Percentiles rank a stretch among this genome's conserved stretches.
These are phyloP conservation scores for Spondyliosoma cantharus DNA, from an alignment of 2,797 vertebrate species.

Conservation along the genomic window DNA sequence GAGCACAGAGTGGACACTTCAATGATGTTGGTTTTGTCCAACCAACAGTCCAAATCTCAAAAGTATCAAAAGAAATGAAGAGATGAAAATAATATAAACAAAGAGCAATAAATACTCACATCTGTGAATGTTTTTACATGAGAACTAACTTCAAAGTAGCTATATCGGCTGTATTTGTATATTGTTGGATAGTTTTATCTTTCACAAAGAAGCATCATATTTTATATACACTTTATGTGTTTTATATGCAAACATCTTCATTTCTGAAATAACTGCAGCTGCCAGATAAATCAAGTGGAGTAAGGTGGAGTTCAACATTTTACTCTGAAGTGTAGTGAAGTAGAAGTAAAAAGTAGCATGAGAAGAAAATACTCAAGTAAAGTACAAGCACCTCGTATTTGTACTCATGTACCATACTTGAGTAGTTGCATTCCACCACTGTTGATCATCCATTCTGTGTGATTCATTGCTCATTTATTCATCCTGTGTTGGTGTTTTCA, in stretches of 20 bases:
- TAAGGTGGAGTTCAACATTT: not conserved
- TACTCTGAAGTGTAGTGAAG: not conserved
- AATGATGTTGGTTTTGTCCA: no score
- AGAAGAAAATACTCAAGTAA: no score
- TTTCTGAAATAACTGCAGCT: no score
- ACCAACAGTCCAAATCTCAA: no score
- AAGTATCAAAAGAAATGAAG: no score
- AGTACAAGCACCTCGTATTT: not conserved
- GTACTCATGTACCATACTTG: not conserved
- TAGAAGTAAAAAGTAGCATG: not conserved
- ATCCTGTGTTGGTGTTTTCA: not conserved
- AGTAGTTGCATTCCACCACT: not conserved
- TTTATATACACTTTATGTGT: not conserved
- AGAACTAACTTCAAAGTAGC: not conserved
- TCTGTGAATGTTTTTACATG: not conserved
- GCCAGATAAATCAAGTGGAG: not conserved
- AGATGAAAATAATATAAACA: no score
- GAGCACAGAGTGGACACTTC: no score
- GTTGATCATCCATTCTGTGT: not conserved
- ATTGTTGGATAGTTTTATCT: not conserved
- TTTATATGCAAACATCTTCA: not conserved
- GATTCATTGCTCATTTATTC: not conserved
- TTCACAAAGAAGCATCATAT: not conserved
- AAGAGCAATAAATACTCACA: not conserved
- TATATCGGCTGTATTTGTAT: not conserved